A percentile compares a stretch with the other conserved stretches of the same genome.
Conservation (phyloP, 2,113 vertebrate genomes). For the Willisornis vidua region DNA sequence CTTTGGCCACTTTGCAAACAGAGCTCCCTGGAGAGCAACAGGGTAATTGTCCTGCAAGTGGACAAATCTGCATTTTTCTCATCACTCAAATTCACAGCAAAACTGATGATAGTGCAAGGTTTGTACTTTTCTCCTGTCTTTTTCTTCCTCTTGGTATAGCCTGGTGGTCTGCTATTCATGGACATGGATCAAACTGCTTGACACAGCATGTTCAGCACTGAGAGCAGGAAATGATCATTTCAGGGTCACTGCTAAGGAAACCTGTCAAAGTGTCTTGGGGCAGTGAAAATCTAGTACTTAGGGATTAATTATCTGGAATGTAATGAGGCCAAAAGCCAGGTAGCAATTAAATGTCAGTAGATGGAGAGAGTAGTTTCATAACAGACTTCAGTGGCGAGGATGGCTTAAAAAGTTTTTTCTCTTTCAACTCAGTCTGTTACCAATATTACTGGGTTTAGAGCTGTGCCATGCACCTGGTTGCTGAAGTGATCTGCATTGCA, state of each 20-base stretch:
- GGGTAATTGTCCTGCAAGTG: not conserved
- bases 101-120: not conserved
- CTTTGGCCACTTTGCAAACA: not conserved
- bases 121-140: constrained; percentile 1
- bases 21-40: not conserved
- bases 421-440: not conserved
- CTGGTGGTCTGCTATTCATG: constrained; percentile 20
- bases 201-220: constrained; percentile 45
- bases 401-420: not conserved
- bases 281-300: constrained; percentile 63
- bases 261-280: constrained; percentile 54
- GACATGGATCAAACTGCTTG: constrained; percentile 42
- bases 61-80: not conserved
- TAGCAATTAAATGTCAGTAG: constrained; percentile 52
- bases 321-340: constrained; percentile 69
- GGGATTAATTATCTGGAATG: constrained; percentile 75
- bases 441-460: not conserved
- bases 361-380: constrained; percentile 13
- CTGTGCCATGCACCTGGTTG: not conserved
- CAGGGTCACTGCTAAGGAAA: constrained; percentile 59
- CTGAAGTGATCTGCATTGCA: not conserved
- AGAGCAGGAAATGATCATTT: constrained; percentile 52
- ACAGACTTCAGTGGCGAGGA: not conserved
- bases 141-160: not conserved
- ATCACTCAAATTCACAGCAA: not conserved